Percentiles rank a stretch among this genome's conserved stretches.
phyloP scores from a whole-genome alignment of 2,113 vertebrate genomes.

The Neolamprologus caudopunctatus region DNA sequence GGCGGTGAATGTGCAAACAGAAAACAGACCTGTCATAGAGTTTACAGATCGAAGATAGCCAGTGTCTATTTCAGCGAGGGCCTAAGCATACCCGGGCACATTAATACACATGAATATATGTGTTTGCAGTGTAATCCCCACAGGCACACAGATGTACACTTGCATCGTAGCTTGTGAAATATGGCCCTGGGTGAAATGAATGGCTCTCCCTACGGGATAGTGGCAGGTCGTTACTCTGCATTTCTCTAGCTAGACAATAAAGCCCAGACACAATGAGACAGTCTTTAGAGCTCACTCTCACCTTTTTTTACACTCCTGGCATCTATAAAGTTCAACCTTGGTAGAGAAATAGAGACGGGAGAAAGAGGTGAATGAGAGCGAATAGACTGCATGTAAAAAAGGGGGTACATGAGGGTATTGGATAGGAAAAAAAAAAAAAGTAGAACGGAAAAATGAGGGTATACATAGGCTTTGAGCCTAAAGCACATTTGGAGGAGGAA shows the following conservation, averaged over 20 bases:
- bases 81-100: neutral
- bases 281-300: slow-evolving; percentile 56
- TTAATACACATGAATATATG: neutral
- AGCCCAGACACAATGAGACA: slow-evolving; percentile 61
- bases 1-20: neutral
- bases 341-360: slow-evolving; percentile 31
- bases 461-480: slow-evolving; percentile 24
- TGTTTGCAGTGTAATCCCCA: neutral
- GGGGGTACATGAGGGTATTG: neutral
- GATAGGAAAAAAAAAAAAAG: neutral
- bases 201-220: slow-evolving; percentile 33
- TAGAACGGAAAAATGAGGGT: slow-evolving; percentile 17
- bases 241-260: slow-evolving; percentile 65
- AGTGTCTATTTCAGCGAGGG: neutral
- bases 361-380: neutral
- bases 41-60: neutral
- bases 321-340: slow-evolving; percentile 75
- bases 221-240: slow-evolving; percentile 68
- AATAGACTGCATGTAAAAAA: neutral
- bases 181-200: slow-evolving; percentile 56
- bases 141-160: neutral
- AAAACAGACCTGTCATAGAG: neutral
- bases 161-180: slow-evolving; percentile 42
- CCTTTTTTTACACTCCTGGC: slow-evolving; percentile 52
- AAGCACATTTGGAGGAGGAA: slow-evolving; percentile 2